Conservation (phyloP, 2,113 vertebrate species). For the Microcebus tavaratra region DNA sequence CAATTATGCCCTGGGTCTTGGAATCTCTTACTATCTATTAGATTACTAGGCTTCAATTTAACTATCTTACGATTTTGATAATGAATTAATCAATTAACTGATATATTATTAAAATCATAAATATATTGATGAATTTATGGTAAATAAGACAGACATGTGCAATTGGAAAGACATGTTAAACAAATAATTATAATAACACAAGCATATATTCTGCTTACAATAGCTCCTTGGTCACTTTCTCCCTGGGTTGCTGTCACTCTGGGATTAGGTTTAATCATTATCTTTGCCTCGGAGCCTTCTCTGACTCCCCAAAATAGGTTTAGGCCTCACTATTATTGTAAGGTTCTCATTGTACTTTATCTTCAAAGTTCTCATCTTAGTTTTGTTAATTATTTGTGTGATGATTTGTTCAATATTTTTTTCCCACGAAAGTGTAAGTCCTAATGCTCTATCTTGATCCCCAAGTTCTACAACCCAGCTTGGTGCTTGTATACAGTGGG, state of each 20-base stretch:
- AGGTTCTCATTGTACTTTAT: neutral
- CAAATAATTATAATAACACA: neutral
- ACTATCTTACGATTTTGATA: neutral
- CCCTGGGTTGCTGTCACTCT: neutral
- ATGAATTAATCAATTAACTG: neutral
- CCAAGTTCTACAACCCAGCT: neutral
- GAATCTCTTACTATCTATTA: neutral
- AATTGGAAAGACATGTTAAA: neutral
- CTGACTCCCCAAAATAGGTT: neutral
- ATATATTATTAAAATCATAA: neutral
- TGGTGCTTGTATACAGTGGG: neutral
- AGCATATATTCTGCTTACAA: neutral
- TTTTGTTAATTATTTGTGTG: neutral
- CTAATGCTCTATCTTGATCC: neutral
- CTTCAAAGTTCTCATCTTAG: neutral
- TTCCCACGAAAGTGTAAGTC: neutral
- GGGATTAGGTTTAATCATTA: neutral
- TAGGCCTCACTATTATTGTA: neutral
- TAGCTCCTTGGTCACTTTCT: neutral
- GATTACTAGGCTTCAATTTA: neutral
- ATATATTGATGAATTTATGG: neutral
- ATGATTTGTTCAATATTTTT: neutral
- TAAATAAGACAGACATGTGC: neutral
- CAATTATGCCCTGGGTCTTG: neutral
- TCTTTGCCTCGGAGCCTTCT: neutral